Evolutionary conservation across 2,888 invertebrate genomes (phyloP).

Genomic region (Amaurobius ferox): DNA sequence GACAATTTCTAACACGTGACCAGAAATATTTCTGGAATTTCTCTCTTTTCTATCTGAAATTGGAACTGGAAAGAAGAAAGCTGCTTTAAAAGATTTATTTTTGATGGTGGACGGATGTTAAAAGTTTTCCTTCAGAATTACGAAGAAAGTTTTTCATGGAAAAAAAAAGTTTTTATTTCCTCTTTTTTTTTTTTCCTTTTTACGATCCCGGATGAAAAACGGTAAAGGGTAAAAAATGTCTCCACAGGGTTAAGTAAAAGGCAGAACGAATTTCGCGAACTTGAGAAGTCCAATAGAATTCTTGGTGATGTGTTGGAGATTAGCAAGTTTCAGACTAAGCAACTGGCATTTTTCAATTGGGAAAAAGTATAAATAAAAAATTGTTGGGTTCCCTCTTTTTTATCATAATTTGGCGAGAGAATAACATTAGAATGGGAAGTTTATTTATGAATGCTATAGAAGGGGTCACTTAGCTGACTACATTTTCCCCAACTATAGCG

Average conservation of each 20-base stretch:
- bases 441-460: too few species aligned
- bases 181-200: neutral
- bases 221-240: slow-evolving; percentile 27
- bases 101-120: slow-evolving; percentile 24
- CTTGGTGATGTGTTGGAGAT: neutral
- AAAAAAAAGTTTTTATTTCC: slow-evolving; percentile 3
- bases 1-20: slow-evolving; percentile 64
- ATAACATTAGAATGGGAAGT: too few species aligned
- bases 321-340: too few species aligned
- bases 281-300: neutral
- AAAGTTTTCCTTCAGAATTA: slow-evolving; percentile 14
- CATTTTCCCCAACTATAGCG: too few species aligned
- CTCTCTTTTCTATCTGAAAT: slow-evolving; percentile 11
- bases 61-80: neutral
- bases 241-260: slow-evolving; percentile 26
- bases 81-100: slow-evolving; percentile 25
- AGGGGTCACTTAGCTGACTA: too few species aligned
- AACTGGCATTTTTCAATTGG: too few species aligned
- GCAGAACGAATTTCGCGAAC: neutral
- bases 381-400: too few species aligned
- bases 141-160: neutral
- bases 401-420: too few species aligned
- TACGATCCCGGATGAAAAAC: neutral
- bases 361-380: too few species aligned
- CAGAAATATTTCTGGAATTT: slow-evolving; percentile 45